These are phyloP conservation scores for Daktulosphaira vitifoliae DNA, from an alignment of 1,140 invertebrate species.

Conservation along the genomic window DNA sequence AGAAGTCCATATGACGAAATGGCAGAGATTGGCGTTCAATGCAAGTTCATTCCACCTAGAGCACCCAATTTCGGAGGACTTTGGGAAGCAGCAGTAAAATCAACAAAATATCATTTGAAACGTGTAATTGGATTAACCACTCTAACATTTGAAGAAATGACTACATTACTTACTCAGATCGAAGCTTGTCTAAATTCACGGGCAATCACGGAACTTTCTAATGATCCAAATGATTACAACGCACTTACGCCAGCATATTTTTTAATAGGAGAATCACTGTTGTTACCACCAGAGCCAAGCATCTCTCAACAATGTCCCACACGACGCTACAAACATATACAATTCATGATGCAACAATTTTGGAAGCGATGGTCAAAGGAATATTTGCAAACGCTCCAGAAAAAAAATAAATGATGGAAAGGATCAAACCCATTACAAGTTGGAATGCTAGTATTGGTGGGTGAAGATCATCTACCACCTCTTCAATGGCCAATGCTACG, in stretches of 20 bases:
- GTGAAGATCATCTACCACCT: slow-evolving; percentile 41
- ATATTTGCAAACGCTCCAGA: slow-evolving; percentile 41
- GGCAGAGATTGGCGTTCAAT: no score
- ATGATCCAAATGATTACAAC: slow-evolving; percentile 32
- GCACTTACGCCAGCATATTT: slow-evolving; percentile 39
- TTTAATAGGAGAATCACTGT: slow-evolving; percentile 38
- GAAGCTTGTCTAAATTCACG: slow-evolving; percentile 37
- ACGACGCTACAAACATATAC: slow-evolving; percentile 36
- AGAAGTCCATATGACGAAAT: no score
- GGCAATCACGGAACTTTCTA: slow-evolving; percentile 33
- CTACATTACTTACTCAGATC: slow-evolving; percentile 35
- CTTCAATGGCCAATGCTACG: slow-evolving; percentile 43
- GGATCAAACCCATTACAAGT: slow-evolving; percentile 2
- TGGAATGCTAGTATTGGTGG: slow-evolving; percentile 41
- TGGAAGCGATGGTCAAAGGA: slow-evolving; percentile 41
- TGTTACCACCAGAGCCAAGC: slow-evolving; percentile 40
- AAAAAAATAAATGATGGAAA: slow-evolving; percentile 19
- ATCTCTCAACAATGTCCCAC: slow-evolving; percentile 36
- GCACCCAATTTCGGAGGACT: no score
- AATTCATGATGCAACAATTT: slow-evolving; percentile 40
- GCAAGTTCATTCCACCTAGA: no score
- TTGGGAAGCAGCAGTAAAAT: no score
- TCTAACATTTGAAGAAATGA: slow-evolving; percentile 36
- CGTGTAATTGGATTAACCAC: slow-evolving; percentile 31
- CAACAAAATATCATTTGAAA: slow-evolving; percentile 38